A percentile compares a stretch with the other conserved stretches of the same genome.
Evolutionary conservation across 2,113 vertebrate genomes (phyloP).

Genomic region (Toxostoma redivivum): DNA sequence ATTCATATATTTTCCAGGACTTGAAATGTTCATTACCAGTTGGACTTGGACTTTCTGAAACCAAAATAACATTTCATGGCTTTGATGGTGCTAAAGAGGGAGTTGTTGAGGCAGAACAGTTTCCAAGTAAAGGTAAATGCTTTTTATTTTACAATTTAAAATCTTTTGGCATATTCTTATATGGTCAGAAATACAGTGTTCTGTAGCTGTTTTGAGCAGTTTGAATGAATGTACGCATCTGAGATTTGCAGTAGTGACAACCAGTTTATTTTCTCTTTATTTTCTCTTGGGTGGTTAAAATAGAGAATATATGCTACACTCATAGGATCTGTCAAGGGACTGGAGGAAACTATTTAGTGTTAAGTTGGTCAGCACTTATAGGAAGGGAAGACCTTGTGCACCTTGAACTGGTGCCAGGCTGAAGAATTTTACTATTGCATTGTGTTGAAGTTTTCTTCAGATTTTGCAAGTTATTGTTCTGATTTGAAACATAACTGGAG

Average conservation of each 20-base stretch:
- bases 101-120: conserved; percentile 79
- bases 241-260: background rate
- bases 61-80: conserved; percentile 77
- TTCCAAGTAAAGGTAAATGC: conserved; percentile 75
- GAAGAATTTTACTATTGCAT: background rate
- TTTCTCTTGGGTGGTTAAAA: background rate
- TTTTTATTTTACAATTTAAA: background rate
- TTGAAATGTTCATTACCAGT: conserved; percentile 74
- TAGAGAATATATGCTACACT: background rate
- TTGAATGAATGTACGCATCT: background rate
- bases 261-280: background rate
- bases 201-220: background rate
- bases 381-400: background rate
- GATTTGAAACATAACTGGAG: background rate
- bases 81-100: conserved; percentile 84
- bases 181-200: background rate
- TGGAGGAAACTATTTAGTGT: background rate
- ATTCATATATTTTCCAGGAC: conserved; percentile 75
- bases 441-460: background rate
- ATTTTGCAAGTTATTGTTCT: background rate
- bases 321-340: background rate
- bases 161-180: background rate
- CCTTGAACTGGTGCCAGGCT: background rate
- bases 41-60: conserved; percentile 83
- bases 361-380: background rate